Evolutionary conservation across 2,113 vertebrate genomes (phyloP).

Genomic region (Orthonyx spaldingii): DNA sequence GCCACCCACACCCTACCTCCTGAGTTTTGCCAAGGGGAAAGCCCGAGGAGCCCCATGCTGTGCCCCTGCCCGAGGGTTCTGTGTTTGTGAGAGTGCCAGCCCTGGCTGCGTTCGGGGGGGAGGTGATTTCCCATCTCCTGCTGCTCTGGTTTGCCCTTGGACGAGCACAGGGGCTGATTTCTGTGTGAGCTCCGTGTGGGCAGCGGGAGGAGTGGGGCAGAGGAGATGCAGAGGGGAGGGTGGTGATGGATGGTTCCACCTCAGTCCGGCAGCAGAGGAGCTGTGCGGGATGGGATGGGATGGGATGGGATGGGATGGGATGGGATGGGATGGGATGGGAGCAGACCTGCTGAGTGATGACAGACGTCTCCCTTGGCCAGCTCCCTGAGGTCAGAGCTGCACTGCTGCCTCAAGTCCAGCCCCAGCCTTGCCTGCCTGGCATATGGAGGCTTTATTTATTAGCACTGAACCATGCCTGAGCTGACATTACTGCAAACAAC

Average conservation of each 20-base stretch:
- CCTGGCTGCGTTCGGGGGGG: neutral
- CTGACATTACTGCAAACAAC: neutral
- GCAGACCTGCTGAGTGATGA: neutral
- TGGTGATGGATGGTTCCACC: neutral
- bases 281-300: neutral
- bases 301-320: too few species aligned
- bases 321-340: too few species aligned
- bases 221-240: neutral
- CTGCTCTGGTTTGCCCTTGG: neutral
- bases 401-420: neutral
- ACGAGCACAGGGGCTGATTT: neutral
- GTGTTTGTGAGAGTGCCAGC: neutral
- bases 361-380: constrained; percentile 6
- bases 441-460: neutral
- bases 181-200: neutral
- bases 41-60: neutral
- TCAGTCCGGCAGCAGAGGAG: neutral
- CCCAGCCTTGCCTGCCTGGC: neutral
- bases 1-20: neutral
- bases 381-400: neutral
- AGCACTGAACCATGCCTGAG: neutral
- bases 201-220: neutral
- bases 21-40: neutral
- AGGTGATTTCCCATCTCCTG: neutral
- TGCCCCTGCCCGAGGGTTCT: neutral